Evolutionary conservation across 2,797 vertebrate genomes (phyloP).

Genomic region (Oryzias sinensis): DNA sequence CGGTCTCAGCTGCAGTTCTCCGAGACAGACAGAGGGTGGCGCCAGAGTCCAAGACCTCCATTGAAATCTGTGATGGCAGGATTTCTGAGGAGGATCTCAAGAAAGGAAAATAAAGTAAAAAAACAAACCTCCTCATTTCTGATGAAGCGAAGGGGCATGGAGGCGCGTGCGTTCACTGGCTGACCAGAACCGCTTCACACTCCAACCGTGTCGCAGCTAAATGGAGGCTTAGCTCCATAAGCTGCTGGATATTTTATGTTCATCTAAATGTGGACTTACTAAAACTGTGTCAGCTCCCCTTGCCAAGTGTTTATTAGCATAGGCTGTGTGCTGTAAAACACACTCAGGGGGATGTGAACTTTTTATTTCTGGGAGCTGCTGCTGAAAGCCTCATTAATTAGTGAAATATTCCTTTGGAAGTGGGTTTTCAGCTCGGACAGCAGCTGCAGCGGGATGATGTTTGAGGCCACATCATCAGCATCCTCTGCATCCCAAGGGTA

Average conservation of each 20-base stretch:
- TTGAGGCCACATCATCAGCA: too few relatives aligned
- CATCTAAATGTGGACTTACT: not conserved
- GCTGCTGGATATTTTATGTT: not conserved
- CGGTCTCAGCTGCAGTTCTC: constrained; percentile 22
- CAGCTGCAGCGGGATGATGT: too few relatives aligned
- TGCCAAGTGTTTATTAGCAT: not conserved
- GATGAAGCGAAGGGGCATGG: not conserved
- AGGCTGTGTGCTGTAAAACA: constrained; percentile 16
- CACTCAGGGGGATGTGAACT: constrained; percentile 7
- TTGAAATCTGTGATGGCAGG: constrained; percentile 12
- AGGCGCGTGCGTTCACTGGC: not conserved
- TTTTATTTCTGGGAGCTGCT: constrained; percentile 16
- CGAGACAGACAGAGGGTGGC: constrained; percentile 35
- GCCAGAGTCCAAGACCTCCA: constrained; percentile 26
- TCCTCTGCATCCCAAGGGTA: too few relatives aligned
- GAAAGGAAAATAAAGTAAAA: not conserved
- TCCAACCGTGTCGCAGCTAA: not conserved
- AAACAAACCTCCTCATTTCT: not conserved
- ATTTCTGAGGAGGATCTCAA: constrained; percentile 22
- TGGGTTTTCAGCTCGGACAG: too few relatives aligned
- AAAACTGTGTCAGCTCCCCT: not conserved
- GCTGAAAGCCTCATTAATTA: constrained; percentile 30
- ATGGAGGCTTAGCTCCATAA: not conserved
- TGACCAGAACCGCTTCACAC: not conserved
- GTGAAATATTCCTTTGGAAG: constrained; percentile 18